These are phyloP conservation scores for Ammodytes marinus DNA, from an alignment of 2,113 vertebrate species.

Conservation along the genomic window DNA sequence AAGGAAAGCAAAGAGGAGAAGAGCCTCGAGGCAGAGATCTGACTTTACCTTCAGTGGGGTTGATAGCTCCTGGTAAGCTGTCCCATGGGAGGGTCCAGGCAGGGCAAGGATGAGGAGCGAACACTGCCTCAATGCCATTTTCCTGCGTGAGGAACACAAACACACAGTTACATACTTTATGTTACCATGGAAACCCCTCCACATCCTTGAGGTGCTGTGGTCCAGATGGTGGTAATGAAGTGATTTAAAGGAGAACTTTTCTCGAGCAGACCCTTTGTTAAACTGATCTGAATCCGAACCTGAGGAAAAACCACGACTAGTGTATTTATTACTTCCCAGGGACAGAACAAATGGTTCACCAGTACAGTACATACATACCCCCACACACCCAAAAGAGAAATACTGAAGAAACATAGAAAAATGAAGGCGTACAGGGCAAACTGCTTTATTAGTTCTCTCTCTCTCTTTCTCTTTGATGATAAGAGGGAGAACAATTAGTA, in stretches of 20 bases:
- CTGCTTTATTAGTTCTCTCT: too few relatives aligned
- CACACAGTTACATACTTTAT: slow-evolving; percentile 36
- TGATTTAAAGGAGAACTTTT: slow-evolving; percentile 22
- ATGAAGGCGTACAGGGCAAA: not conserved
- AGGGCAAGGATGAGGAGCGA: slow-evolving; percentile 91
- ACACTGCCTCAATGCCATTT: slow-evolving; percentile 90
- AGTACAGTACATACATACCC: not conserved
- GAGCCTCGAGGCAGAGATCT: slow-evolving; percentile 20
- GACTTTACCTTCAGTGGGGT: slow-evolving; percentile 94
- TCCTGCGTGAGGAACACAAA: slow-evolving; percentile 81
- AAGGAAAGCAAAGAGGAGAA: slow-evolving; percentile 6
- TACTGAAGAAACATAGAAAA: not conserved
- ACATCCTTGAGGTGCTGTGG: slow-evolving; percentile 28
- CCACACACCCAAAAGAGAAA: not conserved
- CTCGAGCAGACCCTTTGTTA: slow-evolving; percentile 12
- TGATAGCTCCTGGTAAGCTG: slow-evolving; percentile 90
- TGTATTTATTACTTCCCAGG: slow-evolving; percentile 13
- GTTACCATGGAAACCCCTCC: slow-evolving; percentile 61
- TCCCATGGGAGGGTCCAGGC: slow-evolving; percentile 92
- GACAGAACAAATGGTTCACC: slow-evolving; percentile 26
- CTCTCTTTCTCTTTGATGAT: not conserved
- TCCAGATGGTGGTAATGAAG: slow-evolving; percentile 48
- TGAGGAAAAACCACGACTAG: not conserved
- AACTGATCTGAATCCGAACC: not conserved
- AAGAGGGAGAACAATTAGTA: not conserved